Evolutionary conservation across 2,888 invertebrate species (phyloP).

Genomic region (Diaphora mendica): DNA sequence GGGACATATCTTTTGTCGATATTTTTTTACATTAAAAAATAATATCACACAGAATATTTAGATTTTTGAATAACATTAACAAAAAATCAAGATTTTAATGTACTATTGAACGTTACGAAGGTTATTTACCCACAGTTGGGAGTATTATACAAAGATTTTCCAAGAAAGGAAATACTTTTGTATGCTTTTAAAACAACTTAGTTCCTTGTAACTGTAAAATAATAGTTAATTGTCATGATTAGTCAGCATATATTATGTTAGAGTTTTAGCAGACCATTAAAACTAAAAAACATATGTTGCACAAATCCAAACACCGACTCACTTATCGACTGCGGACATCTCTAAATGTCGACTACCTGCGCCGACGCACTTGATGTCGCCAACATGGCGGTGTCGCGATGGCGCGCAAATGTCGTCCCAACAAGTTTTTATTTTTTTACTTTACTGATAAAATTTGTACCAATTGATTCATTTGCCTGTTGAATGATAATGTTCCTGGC

Average conservation of each 20-base stretch:
- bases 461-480: conserved; percentile 46
- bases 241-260: not conserved
- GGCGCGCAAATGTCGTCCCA: conserved; percentile 62
- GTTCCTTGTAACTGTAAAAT: not conserved
- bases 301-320: conserved; percentile 7
- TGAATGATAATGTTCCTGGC: conserved; percentile 43
- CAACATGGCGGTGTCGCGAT: conserved; percentile 46
- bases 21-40: not conserved
- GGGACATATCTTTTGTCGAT: conserved; percentile 32
- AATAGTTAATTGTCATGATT: not conserved
- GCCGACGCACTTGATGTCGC: conserved; percentile 66
- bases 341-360: conserved; percentile 61
- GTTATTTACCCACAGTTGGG: not conserved
- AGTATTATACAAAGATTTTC: not conserved
- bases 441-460: conserved; percentile 51
- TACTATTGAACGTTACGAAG: not conserved
- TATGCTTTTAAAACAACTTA: not conserved
- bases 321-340: conserved; percentile 25
- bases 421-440: conserved; percentile 41
- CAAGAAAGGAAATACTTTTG: not conserved
- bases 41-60: too few species aligned
- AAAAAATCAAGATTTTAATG: not conserved
- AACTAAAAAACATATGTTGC: not conserved
- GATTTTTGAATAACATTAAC: not conserved
- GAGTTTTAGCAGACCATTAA: not conserved